Evolutionary conservation across 2,888 invertebrate genomes (phyloP).

Genomic region (Camponotus fellah): DNA sequence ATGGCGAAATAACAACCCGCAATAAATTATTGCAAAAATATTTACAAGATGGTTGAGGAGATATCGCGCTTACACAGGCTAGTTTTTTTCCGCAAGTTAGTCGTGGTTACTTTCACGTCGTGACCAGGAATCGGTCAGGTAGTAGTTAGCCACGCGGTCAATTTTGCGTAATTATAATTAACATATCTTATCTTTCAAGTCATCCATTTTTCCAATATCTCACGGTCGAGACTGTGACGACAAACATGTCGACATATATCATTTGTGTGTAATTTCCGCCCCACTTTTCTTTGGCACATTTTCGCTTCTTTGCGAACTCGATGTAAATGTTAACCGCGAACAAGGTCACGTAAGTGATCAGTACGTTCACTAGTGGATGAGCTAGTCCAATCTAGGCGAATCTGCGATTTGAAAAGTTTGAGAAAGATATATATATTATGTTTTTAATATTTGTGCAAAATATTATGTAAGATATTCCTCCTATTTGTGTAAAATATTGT

Average conservation of each 20-base stretch:
- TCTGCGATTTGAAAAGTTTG: neutral
- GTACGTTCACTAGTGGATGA: slow-evolving; percentile 2
- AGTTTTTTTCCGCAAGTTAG: slow-evolving; percentile 28
- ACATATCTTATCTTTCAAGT: neutral
- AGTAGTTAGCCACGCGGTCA: neutral
- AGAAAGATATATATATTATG: neutral
- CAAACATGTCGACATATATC: neutral
- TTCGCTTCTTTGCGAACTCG: neutral
- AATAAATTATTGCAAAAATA: neutral
- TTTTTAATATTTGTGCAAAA: neutral
- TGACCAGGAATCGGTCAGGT: slow-evolving; percentile 14
- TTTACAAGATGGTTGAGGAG: neutral
- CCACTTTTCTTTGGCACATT: slow-evolving; percentile 44
- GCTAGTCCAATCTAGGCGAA: neutral
- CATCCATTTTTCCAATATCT: neutral
- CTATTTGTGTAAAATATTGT: neutral
- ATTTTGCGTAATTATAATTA: neutral
- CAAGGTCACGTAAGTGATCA: slow-evolving; percentile 31
- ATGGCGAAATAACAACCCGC: neutral
- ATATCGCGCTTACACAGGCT: slow-evolving; percentile 22
- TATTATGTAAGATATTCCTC: neutral
- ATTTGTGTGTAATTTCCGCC: slow-evolving; percentile 6
- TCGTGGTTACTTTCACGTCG: slow-evolving; percentile 41
- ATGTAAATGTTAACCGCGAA: slow-evolving; percentile 22
- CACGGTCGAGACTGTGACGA: neutral